These are phyloP conservation scores for Pampusana beccarii DNA, from an alignment of 2,113 vertebrate genomes.

Conservation along the genomic window DNA sequence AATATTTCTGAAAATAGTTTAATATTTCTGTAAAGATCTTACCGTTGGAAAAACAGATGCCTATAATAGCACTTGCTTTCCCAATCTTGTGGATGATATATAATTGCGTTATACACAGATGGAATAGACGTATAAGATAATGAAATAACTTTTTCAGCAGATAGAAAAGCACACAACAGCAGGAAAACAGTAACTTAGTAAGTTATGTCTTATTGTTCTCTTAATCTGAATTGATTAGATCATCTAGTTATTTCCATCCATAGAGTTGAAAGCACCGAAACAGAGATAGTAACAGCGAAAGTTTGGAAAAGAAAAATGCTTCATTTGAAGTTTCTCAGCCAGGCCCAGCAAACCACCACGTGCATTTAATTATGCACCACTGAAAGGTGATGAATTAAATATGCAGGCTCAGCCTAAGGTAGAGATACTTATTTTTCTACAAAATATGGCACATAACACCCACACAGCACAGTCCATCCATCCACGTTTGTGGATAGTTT, in stretches of 20 bases:
- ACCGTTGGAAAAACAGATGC: not conserved
- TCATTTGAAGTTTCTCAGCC: not conserved
- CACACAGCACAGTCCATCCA: not conserved
- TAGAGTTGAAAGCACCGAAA: not conserved
- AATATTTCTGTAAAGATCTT: not conserved
- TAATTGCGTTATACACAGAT: too few species aligned
- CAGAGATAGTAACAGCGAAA: not conserved
- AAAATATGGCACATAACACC: not conserved
- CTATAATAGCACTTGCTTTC: not conserved
- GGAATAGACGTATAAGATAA: not conserved
- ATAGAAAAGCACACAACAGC: not conserved
- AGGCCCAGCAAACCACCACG: not conserved
- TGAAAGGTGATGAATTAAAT: constrained; percentile 38
- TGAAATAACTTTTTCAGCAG: not conserved
- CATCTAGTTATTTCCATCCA: not conserved
- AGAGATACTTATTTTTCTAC: not conserved
- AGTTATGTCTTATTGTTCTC: not conserved
- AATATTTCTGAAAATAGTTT: not conserved
- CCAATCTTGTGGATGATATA: not conserved
- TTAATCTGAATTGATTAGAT: not conserved
- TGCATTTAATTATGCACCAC: not conserved
- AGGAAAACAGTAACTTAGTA: not conserved
- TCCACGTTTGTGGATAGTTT: not conserved
- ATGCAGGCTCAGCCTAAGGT: not conserved
- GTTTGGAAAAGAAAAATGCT: not conserved